Percentiles rank a stretch among this genome's conserved stretches.
Evolutionary conservation across 2,888 invertebrate genomes (phyloP).

Genomic region (Sialis lutaria): DNA sequence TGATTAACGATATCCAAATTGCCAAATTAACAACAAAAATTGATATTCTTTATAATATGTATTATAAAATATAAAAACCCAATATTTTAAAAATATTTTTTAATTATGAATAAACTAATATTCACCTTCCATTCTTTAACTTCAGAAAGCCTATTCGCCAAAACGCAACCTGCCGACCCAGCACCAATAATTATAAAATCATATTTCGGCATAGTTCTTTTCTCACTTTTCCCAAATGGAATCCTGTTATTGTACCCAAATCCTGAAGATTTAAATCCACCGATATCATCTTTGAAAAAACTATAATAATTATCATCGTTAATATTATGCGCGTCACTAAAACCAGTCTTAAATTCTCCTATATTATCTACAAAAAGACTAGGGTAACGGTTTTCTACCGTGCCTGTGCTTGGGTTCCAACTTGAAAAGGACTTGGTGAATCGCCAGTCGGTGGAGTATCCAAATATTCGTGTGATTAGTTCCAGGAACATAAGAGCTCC

Average conservation of each 20-base stretch:
- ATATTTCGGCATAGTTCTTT: neutral
- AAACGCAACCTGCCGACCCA: constrained; percentile 4
- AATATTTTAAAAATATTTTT: too few relatives aligned
- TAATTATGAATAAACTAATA: neutral
- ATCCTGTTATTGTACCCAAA: neutral
- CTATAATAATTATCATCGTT: neutral
- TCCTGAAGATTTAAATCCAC: neutral
- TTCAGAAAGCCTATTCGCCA: constrained; percentile 4
- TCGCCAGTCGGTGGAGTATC: constrained; percentile 27
- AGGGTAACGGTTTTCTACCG: neutral
- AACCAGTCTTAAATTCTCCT: neutral
- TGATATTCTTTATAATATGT: too few relatives aligned
- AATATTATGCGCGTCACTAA: neutral
- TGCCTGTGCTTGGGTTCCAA: neutral
- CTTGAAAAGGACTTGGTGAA: neutral
- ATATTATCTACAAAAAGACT: neutral
- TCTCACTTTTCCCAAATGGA: too few relatives aligned
- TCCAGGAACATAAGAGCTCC: constrained; percentile 39
- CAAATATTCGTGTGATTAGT: constrained; percentile 36
- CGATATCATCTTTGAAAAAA: neutral
- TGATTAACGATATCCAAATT: too few relatives aligned
- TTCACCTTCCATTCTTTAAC: constrained; percentile 4
- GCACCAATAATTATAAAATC: constrained; percentile 5
- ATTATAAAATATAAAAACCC: too few relatives aligned
- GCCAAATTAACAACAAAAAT: too few relatives aligned